Evolutionary conservation across 2,113 vertebrate genomes (phyloP).

Genomic region (Motacilla tschutschensis): DNA sequence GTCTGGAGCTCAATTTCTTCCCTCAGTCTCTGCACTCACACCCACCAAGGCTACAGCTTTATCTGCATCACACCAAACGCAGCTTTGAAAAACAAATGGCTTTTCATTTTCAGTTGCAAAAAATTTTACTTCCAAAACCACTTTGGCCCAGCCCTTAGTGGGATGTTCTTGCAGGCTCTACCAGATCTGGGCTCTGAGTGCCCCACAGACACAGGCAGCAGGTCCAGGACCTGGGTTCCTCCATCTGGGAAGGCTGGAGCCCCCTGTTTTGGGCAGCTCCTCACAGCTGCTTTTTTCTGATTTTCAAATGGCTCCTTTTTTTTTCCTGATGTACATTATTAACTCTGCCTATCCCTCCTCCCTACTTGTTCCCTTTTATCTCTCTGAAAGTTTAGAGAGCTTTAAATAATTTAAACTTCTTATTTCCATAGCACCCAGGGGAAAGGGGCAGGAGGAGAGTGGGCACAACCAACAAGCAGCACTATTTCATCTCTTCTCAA

Average conservation of each 20-base stretch:
- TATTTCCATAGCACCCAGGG: not conserved
- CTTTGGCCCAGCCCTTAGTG: not conserved
- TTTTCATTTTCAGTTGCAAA: not conserved
- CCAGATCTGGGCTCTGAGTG: not conserved
- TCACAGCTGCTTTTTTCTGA: not conserved
- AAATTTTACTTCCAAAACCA: not conserved
- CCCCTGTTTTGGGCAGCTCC: not conserved
- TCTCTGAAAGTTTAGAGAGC: not conserved
- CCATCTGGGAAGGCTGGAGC: not conserved
- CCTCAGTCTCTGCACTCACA: not conserved
- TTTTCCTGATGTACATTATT: not conserved
- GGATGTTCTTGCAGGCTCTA: not conserved
- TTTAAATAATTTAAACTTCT: not conserved
- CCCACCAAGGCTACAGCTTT: not conserved
- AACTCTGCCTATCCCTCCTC: not conserved
- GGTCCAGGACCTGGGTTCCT: not conserved
- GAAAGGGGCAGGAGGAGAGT: not conserved
- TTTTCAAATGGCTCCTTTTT: not conserved
- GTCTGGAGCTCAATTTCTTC: not conserved
- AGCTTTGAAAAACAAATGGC: not conserved
- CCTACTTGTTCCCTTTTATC: not conserved
- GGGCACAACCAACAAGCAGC: not conserved
- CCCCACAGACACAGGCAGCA: not conserved
- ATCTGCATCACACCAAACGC: rapidly evolving
- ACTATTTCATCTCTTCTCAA: not conserved